A percentile compares a stretch with the other conserved stretches of the same genome.
Evolutionary conservation across 2,113 vertebrate genomes (phyloP).

Genomic region (Myocastor coypus): DNA sequence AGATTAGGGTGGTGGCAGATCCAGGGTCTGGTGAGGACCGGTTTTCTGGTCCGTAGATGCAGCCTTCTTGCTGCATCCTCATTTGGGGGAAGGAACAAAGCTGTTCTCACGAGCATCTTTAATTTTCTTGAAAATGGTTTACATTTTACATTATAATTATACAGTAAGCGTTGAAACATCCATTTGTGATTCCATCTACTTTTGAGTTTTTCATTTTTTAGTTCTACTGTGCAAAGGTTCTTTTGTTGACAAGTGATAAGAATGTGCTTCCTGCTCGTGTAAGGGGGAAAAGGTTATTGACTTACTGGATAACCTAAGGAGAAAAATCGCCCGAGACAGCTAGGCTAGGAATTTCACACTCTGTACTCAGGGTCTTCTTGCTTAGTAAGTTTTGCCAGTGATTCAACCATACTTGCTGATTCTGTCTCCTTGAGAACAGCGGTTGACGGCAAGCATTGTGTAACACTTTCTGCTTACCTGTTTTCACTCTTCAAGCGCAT

Average conservation of each 20-base stretch:
- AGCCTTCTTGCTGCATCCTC: background rate
- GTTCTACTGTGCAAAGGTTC: background rate
- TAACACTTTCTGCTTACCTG: background rate
- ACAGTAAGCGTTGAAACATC: background rate
- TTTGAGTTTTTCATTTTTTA: constrained; percentile 10
- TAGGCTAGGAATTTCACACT: background rate
- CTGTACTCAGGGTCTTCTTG: background rate
- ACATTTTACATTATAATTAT: background rate
- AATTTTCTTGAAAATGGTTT: constrained; percentile 18
- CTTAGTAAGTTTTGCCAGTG: background rate
- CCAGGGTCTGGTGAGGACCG: background rate
- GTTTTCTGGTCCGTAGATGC: background rate
- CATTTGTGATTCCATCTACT: background rate
- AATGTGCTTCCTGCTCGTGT: background rate
- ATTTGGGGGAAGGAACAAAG: background rate
- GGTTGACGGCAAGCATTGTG: background rate
- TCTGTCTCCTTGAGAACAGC: background rate
- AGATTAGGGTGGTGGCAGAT: background rate
- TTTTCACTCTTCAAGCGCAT: background rate
- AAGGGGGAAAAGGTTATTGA: background rate
- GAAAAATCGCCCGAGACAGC: background rate
- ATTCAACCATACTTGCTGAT: background rate
- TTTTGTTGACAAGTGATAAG: background rate
- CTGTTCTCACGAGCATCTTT: background rate
- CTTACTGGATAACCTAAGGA: background rate